A percentile compares a stretch with the other conserved stretches of the same genome.
Evolutionary conservation across 2,113 vertebrate species (phyloP).

Genomic region (Rostratula benghalensis): DNA sequence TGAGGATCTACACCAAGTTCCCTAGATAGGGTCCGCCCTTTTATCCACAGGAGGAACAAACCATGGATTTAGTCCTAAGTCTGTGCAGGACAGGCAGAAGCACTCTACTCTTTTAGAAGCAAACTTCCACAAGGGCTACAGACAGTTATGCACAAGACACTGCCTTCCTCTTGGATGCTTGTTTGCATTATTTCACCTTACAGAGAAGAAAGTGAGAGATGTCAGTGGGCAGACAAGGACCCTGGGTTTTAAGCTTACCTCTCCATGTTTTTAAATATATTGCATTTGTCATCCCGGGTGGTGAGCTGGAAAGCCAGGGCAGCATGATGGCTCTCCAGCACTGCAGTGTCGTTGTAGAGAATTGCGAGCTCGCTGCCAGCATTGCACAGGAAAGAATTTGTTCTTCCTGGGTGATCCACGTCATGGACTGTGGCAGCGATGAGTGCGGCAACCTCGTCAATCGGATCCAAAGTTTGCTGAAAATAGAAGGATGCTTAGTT

Average conservation of each 20-base stretch:
- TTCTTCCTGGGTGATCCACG: constrained; percentile 94
- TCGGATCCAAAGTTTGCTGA: constrained; percentile 92
- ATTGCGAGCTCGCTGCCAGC: constrained; percentile 91
- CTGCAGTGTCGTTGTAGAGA: constrained; percentile 92
- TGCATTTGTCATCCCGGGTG: constrained; percentile 88
- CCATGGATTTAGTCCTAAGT: not conserved
- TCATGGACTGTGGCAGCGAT: constrained; percentile 95
- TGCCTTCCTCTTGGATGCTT: not conserved
- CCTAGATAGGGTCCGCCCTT: not conserved
- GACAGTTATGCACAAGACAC: not conserved
- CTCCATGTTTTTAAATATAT: constrained; percentile 97
- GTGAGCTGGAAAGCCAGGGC: constrained; percentile 97
- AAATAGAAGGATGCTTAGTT: constrained; percentile 35
- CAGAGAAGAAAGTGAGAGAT: not conserved
- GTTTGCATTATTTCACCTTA: not conserved
- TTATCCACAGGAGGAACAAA: not conserved
- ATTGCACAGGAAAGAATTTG: constrained; percentile 97
- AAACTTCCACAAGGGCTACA: not conserved
- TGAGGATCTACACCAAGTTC: not conserved
- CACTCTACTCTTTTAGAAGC: not conserved
- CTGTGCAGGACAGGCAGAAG: not conserved
- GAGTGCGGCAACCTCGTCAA: constrained; percentile 91
- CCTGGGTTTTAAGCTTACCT: constrained; percentile 72
- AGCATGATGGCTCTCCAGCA: constrained; percentile 94
- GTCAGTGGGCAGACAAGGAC: not conserved